Evolutionary conservation across 2,888 invertebrate species (phyloP), one percentile per base, ranked within the genome.

Genomic region (Apantesis nais): DNA sequence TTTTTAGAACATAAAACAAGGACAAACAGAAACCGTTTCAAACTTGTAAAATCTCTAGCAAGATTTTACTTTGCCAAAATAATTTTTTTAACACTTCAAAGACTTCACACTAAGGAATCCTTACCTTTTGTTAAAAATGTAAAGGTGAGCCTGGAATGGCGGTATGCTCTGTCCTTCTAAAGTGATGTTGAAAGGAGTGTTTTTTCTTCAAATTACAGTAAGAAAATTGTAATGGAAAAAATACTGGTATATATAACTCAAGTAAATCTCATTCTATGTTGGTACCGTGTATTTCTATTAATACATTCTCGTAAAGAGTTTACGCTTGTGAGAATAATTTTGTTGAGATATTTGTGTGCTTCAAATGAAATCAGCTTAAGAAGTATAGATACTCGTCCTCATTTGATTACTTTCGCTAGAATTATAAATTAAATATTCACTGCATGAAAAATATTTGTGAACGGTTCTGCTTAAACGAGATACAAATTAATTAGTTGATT

Each of bases 1-100:
- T 31, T 48, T 31, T 2, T 12, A 44, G 19, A 22, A 48, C 19
- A 31, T n/a, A 12, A 64, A 48, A 31, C 22, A n/a, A 52, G 8
- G 3, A 16, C 7, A 31, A 34, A 22, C 22, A 14, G 2, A 2
- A 48, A 14, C 4, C 3, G 11, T 29, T 25, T 62, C 25, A 22
- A 62, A 25, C 25, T 63, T 79, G 72, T 72, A 74, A 76, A 76
- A 81, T 66, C 67, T 65, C 65, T 63, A 41, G 66, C 60, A 65
- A 78, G 69, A 73, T 82, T 86, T 79, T 81, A 83, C 81, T 79
- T 75, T 70, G 67, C 44, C 67, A 39, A 64, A 77, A 74, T 80
- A 79, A 25, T 73, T 84, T 85, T 83, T 83, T 78, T 79, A 82
- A 77, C 73, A 80, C 84, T 82, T 86, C 80, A 82, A 83, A 85